These are phyloP conservation scores for Drosophila lacertosa DNA, from an alignment of 1,140 invertebrate species.

Conservation along the genomic window DNA sequence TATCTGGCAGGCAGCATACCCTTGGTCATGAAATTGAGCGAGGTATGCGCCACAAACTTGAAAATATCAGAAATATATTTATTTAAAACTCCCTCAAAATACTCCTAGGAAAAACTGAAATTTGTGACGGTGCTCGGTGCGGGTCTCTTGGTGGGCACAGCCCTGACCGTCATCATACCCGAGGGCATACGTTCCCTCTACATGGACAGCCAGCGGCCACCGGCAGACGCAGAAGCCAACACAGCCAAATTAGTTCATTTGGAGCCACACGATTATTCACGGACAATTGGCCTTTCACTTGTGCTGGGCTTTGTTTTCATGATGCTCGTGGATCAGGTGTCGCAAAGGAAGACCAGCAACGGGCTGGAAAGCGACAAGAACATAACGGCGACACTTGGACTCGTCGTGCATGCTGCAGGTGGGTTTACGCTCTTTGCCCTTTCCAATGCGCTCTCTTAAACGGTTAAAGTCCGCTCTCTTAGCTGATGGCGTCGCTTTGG, in stretches of 20 bases:
- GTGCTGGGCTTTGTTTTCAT: constrained; percentile 96
- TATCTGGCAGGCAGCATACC: constrained; percentile 97
- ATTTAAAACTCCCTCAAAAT: too few species aligned
- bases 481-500: constrained; percentile 98
- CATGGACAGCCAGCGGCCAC: constrained; percentile 46
- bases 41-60: constrained; percentile 87
- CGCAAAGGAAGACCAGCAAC: constrained; percentile 87
- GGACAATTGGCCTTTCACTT: constrained; percentile 87
- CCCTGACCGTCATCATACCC: constrained; percentile 98
- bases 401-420: constrained; percentile 95
- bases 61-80: neutral
- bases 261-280: constrained; percentile 85
- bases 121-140: constrained; percentile 97
- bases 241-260: constrained; percentile 35
- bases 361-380: constrained; percentile 86
- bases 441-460: too few species aligned
- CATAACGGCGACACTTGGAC: constrained; percentile 93
- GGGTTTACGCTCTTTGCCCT: neutral
- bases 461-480: constrained; percentile 3
- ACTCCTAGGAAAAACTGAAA: constrained; percentile 94
- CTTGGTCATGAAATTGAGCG: constrained; percentile 95
- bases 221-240: constrained; percentile 24
- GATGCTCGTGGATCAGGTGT: constrained; percentile 96
- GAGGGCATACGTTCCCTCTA: constrained; percentile 97
- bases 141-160: constrained; percentile 98